phyloP scores from a whole-genome alignment of 2,888 invertebrate genomes.

The Acanthosepion pharaonis region DNA sequence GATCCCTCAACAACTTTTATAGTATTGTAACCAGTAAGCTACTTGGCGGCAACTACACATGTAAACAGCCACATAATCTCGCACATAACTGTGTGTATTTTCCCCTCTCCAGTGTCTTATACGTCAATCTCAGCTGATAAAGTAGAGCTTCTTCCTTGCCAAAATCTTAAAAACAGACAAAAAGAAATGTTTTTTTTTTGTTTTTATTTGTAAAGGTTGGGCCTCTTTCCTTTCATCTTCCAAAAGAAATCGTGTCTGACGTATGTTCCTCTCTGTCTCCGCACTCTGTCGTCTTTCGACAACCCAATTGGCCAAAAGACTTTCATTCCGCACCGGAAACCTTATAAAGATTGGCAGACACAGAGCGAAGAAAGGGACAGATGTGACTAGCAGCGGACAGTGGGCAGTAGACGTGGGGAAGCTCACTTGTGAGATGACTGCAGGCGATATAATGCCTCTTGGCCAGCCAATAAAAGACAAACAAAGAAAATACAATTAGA shows the following conservation, averaged over 20 bases:
- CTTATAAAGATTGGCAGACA: slow-evolving; percentile 12
- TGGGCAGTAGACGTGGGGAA: not conserved
- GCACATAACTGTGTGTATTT: not conserved
- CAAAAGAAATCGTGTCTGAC: not conserved
- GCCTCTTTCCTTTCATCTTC: not conserved
- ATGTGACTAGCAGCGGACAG: slow-evolving; percentile 14
- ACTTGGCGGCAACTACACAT: not conserved
- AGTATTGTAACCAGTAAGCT: not conserved
- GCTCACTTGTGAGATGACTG: not conserved
- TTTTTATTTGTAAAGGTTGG: not conserved
- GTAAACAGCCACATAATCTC: not conserved
- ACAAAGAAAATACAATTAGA: slow-evolving; percentile 33
- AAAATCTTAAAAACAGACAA: slow-evolving; percentile 3
- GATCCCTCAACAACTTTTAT: too few relatives aligned
- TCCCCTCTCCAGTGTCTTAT: not conserved
- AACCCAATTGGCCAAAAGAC: slow-evolving; percentile 2
- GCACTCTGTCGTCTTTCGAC: not conserved
- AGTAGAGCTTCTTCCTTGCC: not conserved
- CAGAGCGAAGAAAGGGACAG: not conserved
- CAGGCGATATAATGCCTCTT: not conserved
- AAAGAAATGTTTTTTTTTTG: not conserved
- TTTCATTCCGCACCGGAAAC: not conserved
- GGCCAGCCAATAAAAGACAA: slow-evolving; percentile 33
- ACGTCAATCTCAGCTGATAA: not conserved
- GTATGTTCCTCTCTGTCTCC: not conserved